phyloP scores from a whole-genome alignment of 2,113 vertebrate species.

The Okapia johnstoni region DNA sequence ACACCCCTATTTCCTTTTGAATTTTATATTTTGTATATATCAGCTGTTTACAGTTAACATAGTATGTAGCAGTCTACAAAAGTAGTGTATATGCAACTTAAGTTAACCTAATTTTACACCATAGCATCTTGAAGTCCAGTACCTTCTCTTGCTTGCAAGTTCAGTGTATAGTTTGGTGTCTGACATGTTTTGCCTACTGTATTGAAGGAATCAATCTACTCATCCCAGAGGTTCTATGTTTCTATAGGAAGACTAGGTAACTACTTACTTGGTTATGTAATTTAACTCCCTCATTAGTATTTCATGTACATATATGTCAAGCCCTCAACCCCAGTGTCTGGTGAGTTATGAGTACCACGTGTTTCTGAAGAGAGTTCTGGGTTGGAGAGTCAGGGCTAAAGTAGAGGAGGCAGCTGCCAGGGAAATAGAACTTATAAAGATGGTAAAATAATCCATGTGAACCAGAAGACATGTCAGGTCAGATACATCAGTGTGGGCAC shows the following conservation, averaged over 20 bases:
- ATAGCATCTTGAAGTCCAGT: not conserved
- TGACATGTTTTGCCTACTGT: not conserved
- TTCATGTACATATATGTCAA: not conserved
- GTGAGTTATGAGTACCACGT: not conserved
- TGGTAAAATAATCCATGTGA: not conserved
- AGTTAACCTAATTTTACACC: not conserved
- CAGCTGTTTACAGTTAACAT: not conserved
- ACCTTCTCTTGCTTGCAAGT: not conserved
- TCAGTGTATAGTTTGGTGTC: not conserved
- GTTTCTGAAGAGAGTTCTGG: not conserved
- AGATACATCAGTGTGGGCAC: not conserved
- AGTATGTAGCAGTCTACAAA: not conserved
- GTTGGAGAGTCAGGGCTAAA: not conserved
- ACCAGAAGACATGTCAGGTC: not conserved
- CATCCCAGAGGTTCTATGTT: not conserved
- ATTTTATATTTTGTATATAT: not conserved
- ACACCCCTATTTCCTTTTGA: not conserved
- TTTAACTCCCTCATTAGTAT: not conserved
- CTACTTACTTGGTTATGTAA: not conserved
- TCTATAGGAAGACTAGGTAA: not conserved
- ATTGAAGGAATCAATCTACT: not conserved
- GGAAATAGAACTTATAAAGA: not conserved
- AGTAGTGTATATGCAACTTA: not conserved
- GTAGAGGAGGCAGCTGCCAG: not conserved
- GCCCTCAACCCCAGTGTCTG: not conserved